phyloP scores from a whole-genome alignment of 1,140 invertebrate species.

The Pseudomyrmex dendroicus region DNA sequence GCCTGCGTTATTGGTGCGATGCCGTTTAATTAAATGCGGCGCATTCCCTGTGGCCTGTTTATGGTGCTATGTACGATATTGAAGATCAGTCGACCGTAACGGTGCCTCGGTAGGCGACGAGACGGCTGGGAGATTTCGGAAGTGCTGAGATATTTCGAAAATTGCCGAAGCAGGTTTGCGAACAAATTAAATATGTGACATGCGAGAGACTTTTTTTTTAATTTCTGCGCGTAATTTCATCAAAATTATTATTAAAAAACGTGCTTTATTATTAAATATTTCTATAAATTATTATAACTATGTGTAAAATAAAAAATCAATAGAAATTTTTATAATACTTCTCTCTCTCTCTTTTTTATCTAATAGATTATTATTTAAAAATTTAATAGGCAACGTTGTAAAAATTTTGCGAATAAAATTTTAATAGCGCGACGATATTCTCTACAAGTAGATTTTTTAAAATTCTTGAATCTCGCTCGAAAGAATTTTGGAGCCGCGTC shows the following conservation, averaged over 20 bases:
- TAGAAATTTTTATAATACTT: too few species aligned
- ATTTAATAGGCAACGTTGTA: too few species aligned
- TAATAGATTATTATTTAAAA: too few species aligned
- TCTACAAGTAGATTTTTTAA: too few species aligned
- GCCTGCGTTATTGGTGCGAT: conserved; percentile 19
- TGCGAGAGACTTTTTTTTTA: background rate
- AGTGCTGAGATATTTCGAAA: conserved; percentile 28
- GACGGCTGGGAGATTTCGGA: conserved; percentile 1
- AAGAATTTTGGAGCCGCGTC: too few species aligned
- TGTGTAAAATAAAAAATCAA: conserved; percentile 11
- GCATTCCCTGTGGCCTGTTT: conserved; percentile 22
- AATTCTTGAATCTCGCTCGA: too few species aligned
- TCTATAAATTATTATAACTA: background rate
- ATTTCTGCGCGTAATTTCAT: background rate
- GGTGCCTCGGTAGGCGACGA: conserved; percentile 2
- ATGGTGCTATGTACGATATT: conserved; percentile 39
- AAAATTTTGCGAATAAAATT: too few species aligned
- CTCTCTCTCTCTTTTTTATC: too few species aligned
- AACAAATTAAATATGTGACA: background rate
- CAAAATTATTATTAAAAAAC: background rate
- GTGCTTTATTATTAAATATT: background rate
- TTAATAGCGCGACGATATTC: too few species aligned
- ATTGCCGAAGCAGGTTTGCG: background rate
- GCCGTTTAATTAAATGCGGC: conserved; percentile 44
- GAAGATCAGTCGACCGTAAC: conserved; percentile 51